Evolutionary conservation across 37 sponge, comb jelly and placozoan genomes (phyloP), one percentile per base, ranked within the genome.

Genomic region (Petrosia ficiformis): DNA sequence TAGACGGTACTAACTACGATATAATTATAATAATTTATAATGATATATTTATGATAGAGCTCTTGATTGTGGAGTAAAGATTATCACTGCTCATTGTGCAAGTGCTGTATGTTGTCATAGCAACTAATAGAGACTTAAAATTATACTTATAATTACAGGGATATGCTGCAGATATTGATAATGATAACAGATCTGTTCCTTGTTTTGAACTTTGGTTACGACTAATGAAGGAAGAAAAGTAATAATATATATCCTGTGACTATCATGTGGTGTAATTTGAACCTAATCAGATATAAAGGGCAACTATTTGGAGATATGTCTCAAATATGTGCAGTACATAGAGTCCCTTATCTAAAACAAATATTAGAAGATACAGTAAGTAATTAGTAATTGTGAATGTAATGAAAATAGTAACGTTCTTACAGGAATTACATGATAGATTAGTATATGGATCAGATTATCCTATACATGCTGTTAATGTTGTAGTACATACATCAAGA

Each of bases 51-150:
- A 32, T 36, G 35, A 11, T 68, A 86, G 87, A 34, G 76, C 94
- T 11, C 82, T 94, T 30, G 74, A 89, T 42, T 72, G 70, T 57
- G 95, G 95, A 26, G 91, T 90, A 44, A 90, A 87, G 74, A 78
- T 94, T 16, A 94, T 94, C 35, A 88, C 88, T 11, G 95, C 95
- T 67, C 95, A 94, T 66, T 90, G 92, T 73, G 95, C 88, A 36
- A 78, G 84, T 44, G 91, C 90, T 42, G 90, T 87, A 41, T 74
- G 54, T 3, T 4, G 35, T 32, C 35, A 5, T 4, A 16, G 54
- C 16, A 16, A 19, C n/a, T n/a, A n/a, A n/a, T n/a, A n/a, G n/a
- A n/a, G n/a, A n/a, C n/a, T n/a, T n/a, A n/a, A n/a, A n/a, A n/a
- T 48, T 48, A 48, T 48, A 16, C 16, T 16, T 48, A 16, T 19